phyloP scores from a whole-genome alignment of 2,888 invertebrate genomes.

The Cryptocheilus praepositus region DNA sequence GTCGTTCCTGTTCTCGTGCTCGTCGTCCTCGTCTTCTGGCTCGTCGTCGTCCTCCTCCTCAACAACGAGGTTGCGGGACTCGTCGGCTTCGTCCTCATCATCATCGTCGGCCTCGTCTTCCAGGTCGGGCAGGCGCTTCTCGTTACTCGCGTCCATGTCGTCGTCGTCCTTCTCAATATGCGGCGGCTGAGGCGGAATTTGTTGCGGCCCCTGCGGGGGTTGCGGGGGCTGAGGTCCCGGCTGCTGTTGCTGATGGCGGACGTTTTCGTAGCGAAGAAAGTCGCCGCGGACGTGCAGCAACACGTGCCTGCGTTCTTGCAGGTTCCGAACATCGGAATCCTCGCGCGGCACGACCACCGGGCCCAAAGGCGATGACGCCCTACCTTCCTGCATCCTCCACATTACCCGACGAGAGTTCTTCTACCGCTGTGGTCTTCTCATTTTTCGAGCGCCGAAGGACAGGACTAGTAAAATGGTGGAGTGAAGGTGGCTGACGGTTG shows the following conservation, averaged over 20 bases:
- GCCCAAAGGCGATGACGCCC: constrained; percentile 62
- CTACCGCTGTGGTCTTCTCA: no score
- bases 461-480: no score
- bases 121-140: constrained; percentile 41
- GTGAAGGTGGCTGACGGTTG: no score
- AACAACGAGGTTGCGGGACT: constrained; percentile 37
- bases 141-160: constrained; percentile 18
- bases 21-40: constrained; percentile 60
- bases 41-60: constrained; percentile 62
- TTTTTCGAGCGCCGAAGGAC: no score
- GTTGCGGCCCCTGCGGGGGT: neutral
- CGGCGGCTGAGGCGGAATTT: constrained; percentile 42
- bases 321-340: constrained; percentile 52
- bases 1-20: constrained; percentile 53
- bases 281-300: constrained; percentile 66
- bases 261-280: constrained; percentile 61
- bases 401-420: constrained; percentile 42
- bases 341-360: constrained; percentile 59
- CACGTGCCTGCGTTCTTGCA: constrained; percentile 65
- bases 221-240: neutral
- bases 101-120: constrained; percentile 55
- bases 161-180: constrained; percentile 44
- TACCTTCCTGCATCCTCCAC: constrained; percentile 70
- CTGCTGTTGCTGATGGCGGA: constrained; percentile 43
- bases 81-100: constrained; percentile 48